Conservation (phyloP, 2,888 invertebrate species). For the Tryphoninae sp. region DNA sequence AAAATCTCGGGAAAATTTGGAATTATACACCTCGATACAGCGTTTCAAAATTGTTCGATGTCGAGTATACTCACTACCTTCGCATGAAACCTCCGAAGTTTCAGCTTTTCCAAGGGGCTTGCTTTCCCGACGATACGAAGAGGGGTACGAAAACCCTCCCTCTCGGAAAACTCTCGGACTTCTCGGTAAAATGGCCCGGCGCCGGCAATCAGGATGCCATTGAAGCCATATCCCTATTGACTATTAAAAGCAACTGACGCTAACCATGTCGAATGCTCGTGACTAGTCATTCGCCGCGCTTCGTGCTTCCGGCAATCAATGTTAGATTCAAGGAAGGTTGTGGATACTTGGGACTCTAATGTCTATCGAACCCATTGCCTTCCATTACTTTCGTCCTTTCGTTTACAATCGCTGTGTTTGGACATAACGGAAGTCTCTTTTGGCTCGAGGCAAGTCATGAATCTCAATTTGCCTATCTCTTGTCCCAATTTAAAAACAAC, state of each 20-base stretch:
- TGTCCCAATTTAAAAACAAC: too few relatives aligned
- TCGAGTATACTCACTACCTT: too few relatives aligned
- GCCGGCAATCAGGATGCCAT: conserved; percentile 68
- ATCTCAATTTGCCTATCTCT: background rate
- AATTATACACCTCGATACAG: too few relatives aligned
- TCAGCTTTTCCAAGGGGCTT: too few relatives aligned
- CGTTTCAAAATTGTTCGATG: too few relatives aligned
- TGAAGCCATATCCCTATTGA: conserved; percentile 42
- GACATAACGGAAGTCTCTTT: background rate
- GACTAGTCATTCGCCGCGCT: background rate
- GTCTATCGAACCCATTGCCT: background rate
- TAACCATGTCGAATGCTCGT: too few relatives aligned
- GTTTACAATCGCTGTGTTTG: background rate
- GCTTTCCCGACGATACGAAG: background rate
- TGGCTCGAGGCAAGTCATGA: background rate
- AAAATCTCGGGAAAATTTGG: too few relatives aligned
- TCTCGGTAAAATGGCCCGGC: conserved; percentile 37
- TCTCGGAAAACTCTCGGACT: conserved; percentile 15
- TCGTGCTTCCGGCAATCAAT: conserved; percentile 7
- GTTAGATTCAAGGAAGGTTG: background rate
- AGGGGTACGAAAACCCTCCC: background rate
- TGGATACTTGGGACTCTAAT: background rate
- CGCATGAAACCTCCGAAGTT: too few relatives aligned
- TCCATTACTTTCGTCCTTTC: background rate
- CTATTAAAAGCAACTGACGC: background rate